These are phyloP conservation scores for Hemichromis elongatus DNA, from an alignment of 2,113 vertebrate genomes.

Conservation along the genomic window DNA sequence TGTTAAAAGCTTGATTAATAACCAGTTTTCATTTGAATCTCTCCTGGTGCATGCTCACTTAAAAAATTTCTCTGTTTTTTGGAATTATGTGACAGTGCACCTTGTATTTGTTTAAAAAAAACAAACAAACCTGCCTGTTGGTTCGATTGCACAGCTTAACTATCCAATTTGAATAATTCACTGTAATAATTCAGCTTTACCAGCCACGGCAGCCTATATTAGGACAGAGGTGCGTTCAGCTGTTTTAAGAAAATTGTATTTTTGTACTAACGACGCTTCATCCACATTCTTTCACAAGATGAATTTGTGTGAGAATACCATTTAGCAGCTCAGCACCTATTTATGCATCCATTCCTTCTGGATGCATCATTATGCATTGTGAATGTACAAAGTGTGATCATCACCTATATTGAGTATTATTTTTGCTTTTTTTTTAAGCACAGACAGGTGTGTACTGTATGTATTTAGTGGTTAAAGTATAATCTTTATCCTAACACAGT, in stretches of 20 bases:
- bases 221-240: neutral
- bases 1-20: neutral
- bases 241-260: neutral
- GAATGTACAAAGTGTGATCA: neutral
- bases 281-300: neutral
- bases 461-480: neutral
- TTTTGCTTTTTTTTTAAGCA: neutral
- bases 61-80: neutral
- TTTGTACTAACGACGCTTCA: neutral
- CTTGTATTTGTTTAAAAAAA: neutral
- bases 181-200: neutral
- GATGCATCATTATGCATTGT: neutral
- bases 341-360: neutral
- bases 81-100: neutral
- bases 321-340: neutral
- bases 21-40: neutral
- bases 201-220: slow-evolving; percentile 1
- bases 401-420: neutral
- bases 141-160: neutral
- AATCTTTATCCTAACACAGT: neutral
- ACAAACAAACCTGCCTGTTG: neutral
- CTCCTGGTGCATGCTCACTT: slow-evolving; percentile 12
- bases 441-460: neutral
- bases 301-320: neutral
- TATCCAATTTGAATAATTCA: neutral